Conservation (phyloP, 1,140 invertebrate species). For the Drosophila subpulchrella region DNA sequence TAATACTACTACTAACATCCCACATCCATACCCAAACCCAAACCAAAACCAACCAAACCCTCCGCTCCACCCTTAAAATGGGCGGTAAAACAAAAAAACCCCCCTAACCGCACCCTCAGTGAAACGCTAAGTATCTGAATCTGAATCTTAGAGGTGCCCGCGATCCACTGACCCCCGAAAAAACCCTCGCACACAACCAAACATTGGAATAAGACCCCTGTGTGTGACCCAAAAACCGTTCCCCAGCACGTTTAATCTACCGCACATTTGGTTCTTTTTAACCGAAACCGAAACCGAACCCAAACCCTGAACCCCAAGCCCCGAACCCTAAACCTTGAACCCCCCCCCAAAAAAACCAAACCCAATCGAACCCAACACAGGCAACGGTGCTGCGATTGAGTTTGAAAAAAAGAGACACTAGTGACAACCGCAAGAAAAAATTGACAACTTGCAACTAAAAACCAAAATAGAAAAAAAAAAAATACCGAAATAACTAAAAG, state of each 20-base stretch:
- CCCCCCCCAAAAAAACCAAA: conserved; percentile 28
- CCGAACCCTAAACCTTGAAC: conserved; percentile 12
- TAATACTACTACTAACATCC: conserved; percentile 61
- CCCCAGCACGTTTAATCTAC: conserved; percentile 26
- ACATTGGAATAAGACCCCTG: conserved; percentile 32
- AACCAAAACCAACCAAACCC: conserved; percentile 1
- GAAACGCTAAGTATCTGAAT: conserved; percentile 27
- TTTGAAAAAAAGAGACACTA: conserved; percentile 84
- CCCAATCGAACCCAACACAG: conserved; percentile 60
- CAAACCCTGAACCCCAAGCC: conserved; percentile 9
- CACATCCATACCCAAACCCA: conserved; percentile 4
- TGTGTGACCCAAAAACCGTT: conserved; percentile 35
- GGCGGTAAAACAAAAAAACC: neutral
- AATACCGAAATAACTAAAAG: conserved; percentile 47
- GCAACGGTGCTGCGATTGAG: conserved; percentile 79
- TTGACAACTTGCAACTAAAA: conserved; percentile 49
- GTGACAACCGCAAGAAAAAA: conserved; percentile 78
- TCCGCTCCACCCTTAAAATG: neutral
- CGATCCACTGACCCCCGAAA: conserved; percentile 4
- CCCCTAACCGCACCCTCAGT: neutral
- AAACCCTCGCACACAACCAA: conserved; percentile 7
- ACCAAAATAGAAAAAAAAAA: conserved; percentile 53
- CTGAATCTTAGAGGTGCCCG: conserved; percentile 6
- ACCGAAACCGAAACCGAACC: conserved; percentile 5
- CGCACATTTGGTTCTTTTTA: conserved; percentile 52